Evolutionary conservation across 2,888 invertebrate species (phyloP).

Genomic region (Nomada flava): DNA sequence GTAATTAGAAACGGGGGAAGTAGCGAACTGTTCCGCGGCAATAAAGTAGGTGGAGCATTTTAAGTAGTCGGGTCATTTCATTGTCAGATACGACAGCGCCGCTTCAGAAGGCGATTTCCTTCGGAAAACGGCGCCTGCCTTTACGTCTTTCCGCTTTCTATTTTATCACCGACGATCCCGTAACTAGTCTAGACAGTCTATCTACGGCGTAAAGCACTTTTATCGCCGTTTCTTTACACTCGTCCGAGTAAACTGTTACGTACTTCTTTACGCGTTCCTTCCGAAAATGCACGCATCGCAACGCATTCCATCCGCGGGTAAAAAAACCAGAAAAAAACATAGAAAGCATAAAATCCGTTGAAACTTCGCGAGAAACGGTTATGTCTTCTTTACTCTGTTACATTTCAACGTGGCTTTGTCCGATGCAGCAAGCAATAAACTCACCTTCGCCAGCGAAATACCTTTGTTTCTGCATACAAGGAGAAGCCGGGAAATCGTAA

Average conservation of each 20-base stretch:
- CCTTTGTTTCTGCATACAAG: conserved; percentile 9
- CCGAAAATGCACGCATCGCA: conserved; percentile 28
- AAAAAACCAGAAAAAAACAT: background rate
- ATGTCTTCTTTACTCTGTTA: conserved; percentile 6
- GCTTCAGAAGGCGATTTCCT: conserved; percentile 61
- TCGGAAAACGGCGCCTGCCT: conserved; percentile 36
- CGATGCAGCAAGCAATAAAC: conserved; percentile 18
- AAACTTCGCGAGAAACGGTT: conserved; percentile 5
- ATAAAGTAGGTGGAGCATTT: conserved; percentile 76
- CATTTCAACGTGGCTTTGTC: conserved; percentile 21
- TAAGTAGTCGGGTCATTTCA: conserved; percentile 79
- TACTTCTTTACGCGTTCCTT: background rate
- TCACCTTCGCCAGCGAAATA: background rate
- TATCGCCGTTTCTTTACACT: conserved; percentile 11
- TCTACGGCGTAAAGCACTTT: conserved; percentile 6
- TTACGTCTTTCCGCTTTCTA: conserved; percentile 18
- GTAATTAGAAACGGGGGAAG: conserved; percentile 74
- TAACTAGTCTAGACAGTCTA: conserved; percentile 39
- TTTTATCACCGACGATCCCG: conserved; percentile 50
- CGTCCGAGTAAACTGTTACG: background rate
- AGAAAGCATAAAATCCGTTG: conserved; percentile 15
- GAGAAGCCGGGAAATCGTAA: background rate
- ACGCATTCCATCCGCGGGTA: too few species aligned
- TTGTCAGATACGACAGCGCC: conserved; percentile 71
- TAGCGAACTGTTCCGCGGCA: conserved; percentile 77